phyloP scores from a whole-genome alignment of 2,797 vertebrate species.

The Steatocranus sp. region DNA sequence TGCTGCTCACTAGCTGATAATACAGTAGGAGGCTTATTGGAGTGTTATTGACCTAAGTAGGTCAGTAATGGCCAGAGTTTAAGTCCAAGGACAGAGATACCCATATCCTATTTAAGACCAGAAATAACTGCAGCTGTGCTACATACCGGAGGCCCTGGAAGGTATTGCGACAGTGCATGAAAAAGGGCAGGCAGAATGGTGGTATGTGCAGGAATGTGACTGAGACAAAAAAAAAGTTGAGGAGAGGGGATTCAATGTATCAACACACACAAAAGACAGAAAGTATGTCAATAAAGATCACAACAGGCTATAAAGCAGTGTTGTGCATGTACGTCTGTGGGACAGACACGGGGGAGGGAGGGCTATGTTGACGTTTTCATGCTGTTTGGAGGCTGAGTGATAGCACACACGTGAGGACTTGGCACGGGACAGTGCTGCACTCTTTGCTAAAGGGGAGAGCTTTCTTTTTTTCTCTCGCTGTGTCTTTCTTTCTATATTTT shows the following conservation, averaged over 20 bases:
- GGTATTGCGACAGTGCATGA: not conserved
- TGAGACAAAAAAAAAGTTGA: not conserved
- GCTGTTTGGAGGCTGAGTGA: slow-evolving; percentile 36
- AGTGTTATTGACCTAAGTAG: not conserved
- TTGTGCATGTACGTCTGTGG: not conserved
- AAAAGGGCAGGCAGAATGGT: not conserved
- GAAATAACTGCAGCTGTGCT: slow-evolving; percentile 38
- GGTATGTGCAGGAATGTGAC: not conserved
- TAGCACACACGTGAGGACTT: slow-evolving; percentile 59
- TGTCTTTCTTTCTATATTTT: not conserved
- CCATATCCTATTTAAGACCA: slow-evolving; percentile 28
- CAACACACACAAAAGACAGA: not conserved
- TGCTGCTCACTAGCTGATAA: not conserved
- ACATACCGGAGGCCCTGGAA: slow-evolving; percentile 3
- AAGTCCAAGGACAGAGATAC: not conserved
- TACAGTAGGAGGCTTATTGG: not conserved
- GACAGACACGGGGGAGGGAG: not conserved
- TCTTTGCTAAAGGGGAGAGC: slow-evolving; percentile 8
- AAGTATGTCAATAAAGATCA: not conserved
- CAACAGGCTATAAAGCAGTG: not conserved
- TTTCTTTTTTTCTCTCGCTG: not conserved
- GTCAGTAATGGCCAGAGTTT: not conserved
- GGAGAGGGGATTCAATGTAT: not conserved
- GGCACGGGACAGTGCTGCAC: slow-evolving; percentile 36
- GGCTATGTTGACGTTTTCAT: slow-evolving; percentile 25